Conservation (phyloP, 2,113 vertebrate genomes). For the Poeciliopsis occidentalis region DNA sequence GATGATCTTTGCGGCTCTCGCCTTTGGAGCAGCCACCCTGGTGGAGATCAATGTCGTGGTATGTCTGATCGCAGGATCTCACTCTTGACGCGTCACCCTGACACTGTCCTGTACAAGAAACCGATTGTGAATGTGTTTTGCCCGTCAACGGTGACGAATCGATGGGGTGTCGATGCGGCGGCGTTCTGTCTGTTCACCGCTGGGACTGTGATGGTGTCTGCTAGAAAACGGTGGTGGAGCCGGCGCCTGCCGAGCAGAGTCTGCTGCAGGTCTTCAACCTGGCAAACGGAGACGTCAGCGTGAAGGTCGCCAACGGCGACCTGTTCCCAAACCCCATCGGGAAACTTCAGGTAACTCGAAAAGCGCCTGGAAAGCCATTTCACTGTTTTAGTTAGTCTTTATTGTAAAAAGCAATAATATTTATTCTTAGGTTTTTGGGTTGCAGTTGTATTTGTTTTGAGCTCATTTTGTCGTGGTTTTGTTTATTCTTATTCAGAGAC, state of each 20-base stretch:
- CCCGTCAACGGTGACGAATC: background rate
- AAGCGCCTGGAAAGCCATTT: too few relatives aligned
- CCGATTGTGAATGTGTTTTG: too few relatives aligned
- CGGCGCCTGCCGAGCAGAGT: conserved; percentile 75
- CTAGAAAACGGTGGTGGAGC: conserved; percentile 85
- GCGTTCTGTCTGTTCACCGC: background rate
- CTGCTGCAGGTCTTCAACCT: conserved; percentile 89
- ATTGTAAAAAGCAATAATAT: too few relatives aligned
- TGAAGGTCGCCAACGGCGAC: conserved; percentile 68
- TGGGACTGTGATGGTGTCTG: conserved; percentile 28
- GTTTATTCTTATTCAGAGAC: too few relatives aligned
- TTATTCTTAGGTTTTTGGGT: too few relatives aligned
- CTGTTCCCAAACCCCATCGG: conserved; percentile 74
- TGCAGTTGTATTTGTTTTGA: too few relatives aligned
- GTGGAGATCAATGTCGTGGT: conserved; percentile 92
- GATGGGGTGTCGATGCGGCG: background rate
- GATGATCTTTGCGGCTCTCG: conserved; percentile 91
- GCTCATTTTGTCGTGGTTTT: too few relatives aligned
- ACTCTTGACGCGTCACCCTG: too few relatives aligned
- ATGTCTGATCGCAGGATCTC: conserved; percentile 47
- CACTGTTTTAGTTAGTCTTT: too few relatives aligned
- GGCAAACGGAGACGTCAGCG: conserved; percentile 75
- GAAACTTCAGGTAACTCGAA: conserved; percentile 78
- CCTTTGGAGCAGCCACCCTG: conserved; percentile 87
- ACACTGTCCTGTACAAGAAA: too few relatives aligned